Evolutionary conservation across 2,888 invertebrate genomes (phyloP), one percentile per base, ranked within the genome.

Genomic region (Diaprepes abbreviatus): DNA sequence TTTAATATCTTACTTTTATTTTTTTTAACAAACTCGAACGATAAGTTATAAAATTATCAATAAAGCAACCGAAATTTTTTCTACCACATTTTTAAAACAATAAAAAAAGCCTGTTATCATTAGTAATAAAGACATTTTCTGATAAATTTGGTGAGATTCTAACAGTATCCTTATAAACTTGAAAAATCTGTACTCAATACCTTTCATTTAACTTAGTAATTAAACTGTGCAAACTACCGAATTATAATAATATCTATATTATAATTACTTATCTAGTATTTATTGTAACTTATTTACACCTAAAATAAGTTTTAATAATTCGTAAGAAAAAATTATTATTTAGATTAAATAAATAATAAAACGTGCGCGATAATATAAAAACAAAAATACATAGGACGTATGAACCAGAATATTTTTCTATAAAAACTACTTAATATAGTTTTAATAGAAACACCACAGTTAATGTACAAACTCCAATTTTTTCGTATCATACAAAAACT

Each of bases 401-500:
- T 12, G 10, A 52, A 31, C 63, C 45, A 38, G 9, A 40, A 33
- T n/a, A 14, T 12, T 64, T 24, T 54, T 48, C 58, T 58, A 58
- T 59, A 35, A n/a, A 66, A 66, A 66, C 66, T 57, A 66, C 14
- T 24, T 17, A 14, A 45, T 12, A n/a, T 54, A 43, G 55, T 66
- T 66, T 66, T 16, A 50, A 66, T 58, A 50, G 58, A 66, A 66
- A 64, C 6, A 28, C 40, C 36, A 58, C 65, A 65, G 65, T 65
- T 65, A 40, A 65, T 65, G 65, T 65, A 65, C 65, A 58, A 65
- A 65, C 33, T 35, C 54, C 36, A 43, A 7, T 48, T 35, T 33
- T 24, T 35, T 52, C 12, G 21, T 59, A 52, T 66, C 66, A 59
- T 59, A 67, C 60, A 67, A 60, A 67, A 67, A 67, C 66, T 67